Evolutionary conservation across 2,888 invertebrate species (phyloP), one percentile per base, ranked within the genome.

Genomic region (Drosophila ustulata): DNA sequence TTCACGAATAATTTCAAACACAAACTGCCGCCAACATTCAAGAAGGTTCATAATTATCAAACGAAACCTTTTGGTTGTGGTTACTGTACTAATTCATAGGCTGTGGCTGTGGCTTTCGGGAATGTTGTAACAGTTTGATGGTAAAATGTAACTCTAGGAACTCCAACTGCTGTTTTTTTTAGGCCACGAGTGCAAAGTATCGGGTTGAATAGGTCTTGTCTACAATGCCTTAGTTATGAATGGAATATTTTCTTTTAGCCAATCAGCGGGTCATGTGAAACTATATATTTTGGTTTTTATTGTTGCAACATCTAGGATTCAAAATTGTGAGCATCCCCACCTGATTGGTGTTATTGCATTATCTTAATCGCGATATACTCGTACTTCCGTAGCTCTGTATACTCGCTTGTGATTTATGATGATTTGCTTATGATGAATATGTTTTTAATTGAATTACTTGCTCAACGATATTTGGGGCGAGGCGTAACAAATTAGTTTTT

Each of bases 1-100:
- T 88, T 78, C 77, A 78, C 88, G 86, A 83, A 88, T 86, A 77
- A 82, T 83, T 88, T 88, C 88, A 83, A 83, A 83, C 83, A 75
- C 75, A 83, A 83, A 77, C 87, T 88, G 88, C 83, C 86, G 83
- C 83, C 88, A 88, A 82, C 49, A 63, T 71, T 64, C 82, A 80
- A 83, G 86, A 83, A 83, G 88, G 80, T 85, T 83, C 88, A 83
- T 83, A 83, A 83, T 83, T 83, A 83, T 82, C 77, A 78, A 81
- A 63, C 78, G 52, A 71, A 69, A 65, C 53, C 50, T 56, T 70
- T 74, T 64, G 43, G 50, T 37, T 61, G 55, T 26, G 25, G 32
- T 49, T 58, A 37, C 46, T 25, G 25, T 52, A 41, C 7, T 28
- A 18, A 18, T n/a, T 58, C 37, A 34, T 50, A 32, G 49, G 43